phyloP scores from a whole-genome alignment of 2,113 vertebrate genomes.

The Donacobius atricapilla region DNA sequence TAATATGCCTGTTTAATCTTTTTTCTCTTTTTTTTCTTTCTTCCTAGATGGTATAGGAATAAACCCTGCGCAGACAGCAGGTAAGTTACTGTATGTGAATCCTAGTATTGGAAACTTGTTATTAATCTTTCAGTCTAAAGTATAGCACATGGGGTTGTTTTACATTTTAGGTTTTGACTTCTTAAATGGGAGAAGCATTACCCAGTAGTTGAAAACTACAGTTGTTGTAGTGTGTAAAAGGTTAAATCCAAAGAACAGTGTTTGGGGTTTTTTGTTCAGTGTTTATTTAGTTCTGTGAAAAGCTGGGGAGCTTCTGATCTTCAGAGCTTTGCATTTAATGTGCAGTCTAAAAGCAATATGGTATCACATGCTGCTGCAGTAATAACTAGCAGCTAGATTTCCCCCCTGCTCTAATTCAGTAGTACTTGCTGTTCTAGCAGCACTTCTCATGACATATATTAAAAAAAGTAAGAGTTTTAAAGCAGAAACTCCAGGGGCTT shows the following conservation, averaged over 20 bases:
- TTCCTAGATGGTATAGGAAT: constrained; percentile 81
- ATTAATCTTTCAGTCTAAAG: neutral
- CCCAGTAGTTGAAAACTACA: neutral
- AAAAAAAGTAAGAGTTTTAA: neutral
- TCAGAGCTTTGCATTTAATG: neutral
- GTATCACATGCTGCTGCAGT: neutral
- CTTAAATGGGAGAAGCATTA: neutral
- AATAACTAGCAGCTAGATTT: neutral
- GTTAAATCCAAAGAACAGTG: neutral
- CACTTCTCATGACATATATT: neutral
- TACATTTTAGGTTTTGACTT: neutral
- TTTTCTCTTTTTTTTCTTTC: neutral
- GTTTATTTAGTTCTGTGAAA: neutral
- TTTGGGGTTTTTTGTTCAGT: neutral
- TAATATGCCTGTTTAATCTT: neutral
- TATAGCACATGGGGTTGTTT: neutral
- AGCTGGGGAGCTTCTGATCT: neutral
- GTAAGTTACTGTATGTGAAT: constrained; percentile 57
- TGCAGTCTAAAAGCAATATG: neutral
- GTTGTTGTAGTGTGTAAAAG: neutral
- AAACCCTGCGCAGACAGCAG: constrained; percentile 82
- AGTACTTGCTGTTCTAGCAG: neutral
- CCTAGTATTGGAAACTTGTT: neutral
- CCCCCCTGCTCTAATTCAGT: neutral
- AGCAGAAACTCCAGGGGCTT: neutral